Percentiles rank a stretch among this genome's conserved stretches.
phyloP scores from a whole-genome alignment of 2,888 invertebrate species.

The Eubasilissa splendida region DNA sequence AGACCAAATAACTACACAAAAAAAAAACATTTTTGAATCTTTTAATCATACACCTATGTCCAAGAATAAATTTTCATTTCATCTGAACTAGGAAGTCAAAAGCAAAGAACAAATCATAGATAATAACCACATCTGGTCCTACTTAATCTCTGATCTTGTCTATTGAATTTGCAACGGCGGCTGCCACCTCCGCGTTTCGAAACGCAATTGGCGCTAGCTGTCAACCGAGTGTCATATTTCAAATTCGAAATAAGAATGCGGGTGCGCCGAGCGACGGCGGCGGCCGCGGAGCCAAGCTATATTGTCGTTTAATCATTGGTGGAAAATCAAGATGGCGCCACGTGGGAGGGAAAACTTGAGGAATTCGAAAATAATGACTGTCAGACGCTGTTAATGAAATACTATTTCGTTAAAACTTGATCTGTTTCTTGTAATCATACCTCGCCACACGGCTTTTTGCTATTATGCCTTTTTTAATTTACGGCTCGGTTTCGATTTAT shows the following conservation, averaged over 20 bases:
- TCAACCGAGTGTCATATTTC: conserved; percentile 32
- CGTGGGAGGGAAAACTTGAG: conserved; percentile 11
- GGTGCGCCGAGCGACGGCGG: conserved; percentile 25
- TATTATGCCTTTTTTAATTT: too few relatives aligned
- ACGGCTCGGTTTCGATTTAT: too few relatives aligned
- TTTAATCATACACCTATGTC: too few relatives aligned
- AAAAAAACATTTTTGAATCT: too few relatives aligned
- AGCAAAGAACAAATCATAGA: not conserved
- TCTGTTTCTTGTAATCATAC: not conserved
- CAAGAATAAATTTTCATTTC: not conserved
- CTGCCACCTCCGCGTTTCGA: conserved; percentile 28
- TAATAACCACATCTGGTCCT: conserved; percentile 3
- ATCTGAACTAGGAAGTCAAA: not conserved
- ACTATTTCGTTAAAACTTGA: not conserved
- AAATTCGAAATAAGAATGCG: conserved; percentile 38
- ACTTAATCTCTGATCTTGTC: conserved; percentile 7
- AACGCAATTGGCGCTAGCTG: conserved; percentile 32
- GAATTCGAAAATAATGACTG: not conserved
- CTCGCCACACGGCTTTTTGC: too few relatives aligned
- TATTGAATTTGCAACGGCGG: conserved; percentile 14
- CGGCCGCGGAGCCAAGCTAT: not conserved
- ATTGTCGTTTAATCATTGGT: conserved; percentile 7
- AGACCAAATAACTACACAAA: too few relatives aligned
- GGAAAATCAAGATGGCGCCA: conserved; percentile 20
- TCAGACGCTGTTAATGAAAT: not conserved